Evolutionary conservation across 2,888 invertebrate species (phyloP), one percentile per base, ranked within the genome.

Genomic region (Euspilapteryx auroguttella): DNA sequence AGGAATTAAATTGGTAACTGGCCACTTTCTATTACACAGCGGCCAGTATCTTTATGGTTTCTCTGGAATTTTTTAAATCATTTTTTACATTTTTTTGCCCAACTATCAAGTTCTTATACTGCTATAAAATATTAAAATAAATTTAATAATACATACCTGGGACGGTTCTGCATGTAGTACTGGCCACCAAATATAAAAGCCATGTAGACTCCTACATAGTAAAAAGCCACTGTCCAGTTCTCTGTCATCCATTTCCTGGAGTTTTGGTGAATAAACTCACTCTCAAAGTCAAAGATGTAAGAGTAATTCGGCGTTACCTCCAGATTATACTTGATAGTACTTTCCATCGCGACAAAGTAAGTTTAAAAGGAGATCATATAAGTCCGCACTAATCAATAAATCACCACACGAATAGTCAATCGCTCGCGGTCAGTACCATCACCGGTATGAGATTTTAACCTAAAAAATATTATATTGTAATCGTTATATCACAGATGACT

Each of bases 141-240:
- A 7, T 25, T 14, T 14, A 25, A 20, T 24, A 25, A 24, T n/a
- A 51, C 79, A 68, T 50, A 82, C 73, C 91, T 85, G 36, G 90
- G 89, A 44, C 97, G 82, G 51, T 84, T 85, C 57, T 90, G 87
- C 98, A 99, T 99, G 54, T 89, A 88, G 51, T 89, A 85, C 58
- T 94, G 94, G 25, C 94, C 94, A 37, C 89, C 89, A 64, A 95
- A 97, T 49, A 99, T 93, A 37, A 94, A 80, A 37, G 93, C 81
- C 86, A 98, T 91, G 63, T 99, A 99, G 40, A 89, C 79, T 38
- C 90, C 91, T 38, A 89, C 78, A 55, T 86, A 88, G 51, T 94
- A 93, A 68, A 95, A 93, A 31, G 91, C 90, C 54, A 89, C 85
- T 32, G 91, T 93, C 98, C 98, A 98, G 65, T 98, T 93, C 48